Base-by-base conservation (phyloP, 1,140 invertebrate genomes). In the Hirudo medicinalis region DNA sequence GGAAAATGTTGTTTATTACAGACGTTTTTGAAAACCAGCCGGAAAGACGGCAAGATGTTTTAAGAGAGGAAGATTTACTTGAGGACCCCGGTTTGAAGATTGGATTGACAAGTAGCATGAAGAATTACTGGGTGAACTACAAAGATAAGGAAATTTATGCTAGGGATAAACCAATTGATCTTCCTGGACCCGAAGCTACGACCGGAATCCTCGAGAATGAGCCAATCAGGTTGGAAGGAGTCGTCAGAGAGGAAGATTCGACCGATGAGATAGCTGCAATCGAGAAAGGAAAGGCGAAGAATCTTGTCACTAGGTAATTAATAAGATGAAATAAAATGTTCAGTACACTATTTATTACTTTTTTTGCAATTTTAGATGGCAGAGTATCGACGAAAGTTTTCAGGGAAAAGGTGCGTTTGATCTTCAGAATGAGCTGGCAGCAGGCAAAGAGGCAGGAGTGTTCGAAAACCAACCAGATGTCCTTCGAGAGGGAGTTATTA, bases 131-230 rank as follows among this genome's bases (percentile, higher is more conserved):
- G 69, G 53, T 49, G 5, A 53, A 25, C 22, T 49, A 36, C 32
- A 70, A 70, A 36, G 69, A 70, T 25, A 25, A 11, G n/a, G 69
- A 36, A 53, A 70, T 36, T 13, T 25, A 19, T 25, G 32, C 36
- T 13, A 20, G 69, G 43, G 69, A 70, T 6, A 53, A 11, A 8
- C n/a, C 32, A 2, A 54, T 70, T 22, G 40, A 54, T 27, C 22
- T 63, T 63, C 57, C 57, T n/a, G 57, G 57, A 63, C 57, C 57
- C 9, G 57, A 63, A 13, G 57, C 22, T 20, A 2, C 22, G 19
- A 63, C 57, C 2, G 72, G 69, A 6, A 69, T 73, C 36, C 63
- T 70, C 36, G 72, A 73, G 49, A 73, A 73, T 60, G 55, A 73
- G 1, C 72, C 72, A 3, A 49, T 67, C n/a, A 25, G 49, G 32